Base-by-base conservation (phyloP, 1,140 invertebrate genomes). In the Medauroidea extradentata region DNA sequence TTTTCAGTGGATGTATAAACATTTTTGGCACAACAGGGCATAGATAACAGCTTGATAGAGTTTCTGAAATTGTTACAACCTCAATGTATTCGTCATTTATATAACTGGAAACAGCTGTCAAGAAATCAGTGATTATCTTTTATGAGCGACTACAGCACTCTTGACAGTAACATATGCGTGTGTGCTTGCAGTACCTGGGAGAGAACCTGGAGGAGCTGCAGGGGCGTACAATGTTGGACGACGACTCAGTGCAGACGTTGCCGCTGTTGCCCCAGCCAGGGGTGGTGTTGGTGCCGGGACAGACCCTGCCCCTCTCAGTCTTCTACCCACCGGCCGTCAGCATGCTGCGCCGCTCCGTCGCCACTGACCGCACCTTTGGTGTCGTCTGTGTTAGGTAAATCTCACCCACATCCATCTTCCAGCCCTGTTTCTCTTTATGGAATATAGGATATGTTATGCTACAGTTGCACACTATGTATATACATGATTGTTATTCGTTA, bases 231-330 rank as follows among this genome's bases (percentile, higher is more conserved):
- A 71, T 87, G 44, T 71, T 84, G 19, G 84, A 86, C 55, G 71
- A 76, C 60, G 74, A 71, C 8, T 69, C 68, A 13, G 64, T 67
- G 24, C 64, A 78, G 2, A 74, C 68, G 29, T 59, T 90, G 29
- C 85, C 87, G 9, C 65, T 90, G 19, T 72, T 89, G 23, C 71
- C 78, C 34, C 75, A 79, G 46, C 76, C 82, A 41, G 80, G 81
- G 41, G 74, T 88, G 24, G 76, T 89, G 11, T 67, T 86, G 34
- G 82, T 89, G 57, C 88, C 88, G 23, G 87, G 87, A 7, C 86
- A 90, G 71, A 87, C 82, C 21, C 70, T 90, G 24, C 88, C 88
- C 1, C 77, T 90, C 19, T 83, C 84, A 60, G 75, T 87, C n/a
- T 82, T 79, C 61, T 77, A 81, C 41, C 67, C 73, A 24, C 70